Evolutionary conservation across 2,113 vertebrate species (phyloP).

Genomic region (Brachyhypopomus occidentalis): DNA sequence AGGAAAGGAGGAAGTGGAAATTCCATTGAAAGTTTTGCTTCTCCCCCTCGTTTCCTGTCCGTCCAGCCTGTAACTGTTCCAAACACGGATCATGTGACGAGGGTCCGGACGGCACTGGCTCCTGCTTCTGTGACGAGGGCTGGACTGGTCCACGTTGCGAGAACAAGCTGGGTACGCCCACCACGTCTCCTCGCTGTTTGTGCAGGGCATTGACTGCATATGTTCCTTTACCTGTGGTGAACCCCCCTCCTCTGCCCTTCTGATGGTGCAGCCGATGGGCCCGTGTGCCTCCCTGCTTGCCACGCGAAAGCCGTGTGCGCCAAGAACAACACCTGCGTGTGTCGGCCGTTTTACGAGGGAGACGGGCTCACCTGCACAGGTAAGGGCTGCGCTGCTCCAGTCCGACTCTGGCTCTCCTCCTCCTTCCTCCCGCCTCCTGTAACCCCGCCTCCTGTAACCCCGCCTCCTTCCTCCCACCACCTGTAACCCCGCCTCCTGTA

Average conservation of each 20-base stretch:
- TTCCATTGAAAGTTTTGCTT: not conserved
- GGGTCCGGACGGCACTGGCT: slow-evolving; percentile 78
- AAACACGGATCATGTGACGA: slow-evolving; percentile 82
- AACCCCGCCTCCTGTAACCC: too few species aligned
- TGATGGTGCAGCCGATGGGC: slow-evolving; percentile 63
- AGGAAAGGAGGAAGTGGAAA: not conserved
- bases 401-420: not conserved
- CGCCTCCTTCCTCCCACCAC: too few species aligned
- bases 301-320: slow-evolving; percentile 80
- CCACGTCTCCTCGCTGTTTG: not conserved
- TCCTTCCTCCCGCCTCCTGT: too few species aligned
- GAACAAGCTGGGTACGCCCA: slow-evolving; percentile 71
- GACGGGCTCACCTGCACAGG: slow-evolving; percentile 87
- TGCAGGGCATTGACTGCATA: not conserved
- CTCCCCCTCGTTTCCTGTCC: not conserved
- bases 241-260: not conserved
- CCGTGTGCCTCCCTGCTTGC: slow-evolving; percentile 80
- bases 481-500: too few species aligned
- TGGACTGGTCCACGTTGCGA: slow-evolving; percentile 87
- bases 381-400: slow-evolving; percentile 56
- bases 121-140: slow-evolving; percentile 84
- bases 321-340: slow-evolving; percentile 86
- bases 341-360: slow-evolving; percentile 83
- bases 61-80: slow-evolving; percentile 85
- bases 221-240: not conserved